Conservation (phyloP, 2,113 vertebrate species). For the Opisthocomus hoazin region DNA sequence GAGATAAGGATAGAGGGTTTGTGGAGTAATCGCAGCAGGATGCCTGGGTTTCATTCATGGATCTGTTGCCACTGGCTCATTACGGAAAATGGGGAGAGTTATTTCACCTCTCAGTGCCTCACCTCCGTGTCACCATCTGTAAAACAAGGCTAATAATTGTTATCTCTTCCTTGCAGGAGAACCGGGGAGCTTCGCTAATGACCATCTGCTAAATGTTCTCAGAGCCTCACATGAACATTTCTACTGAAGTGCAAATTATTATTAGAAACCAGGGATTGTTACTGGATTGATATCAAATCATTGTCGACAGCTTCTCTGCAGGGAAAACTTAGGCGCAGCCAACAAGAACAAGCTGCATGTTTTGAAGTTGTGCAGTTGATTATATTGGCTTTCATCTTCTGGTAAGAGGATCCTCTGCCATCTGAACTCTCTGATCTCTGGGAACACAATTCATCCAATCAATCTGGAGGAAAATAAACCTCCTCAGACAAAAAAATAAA, state of each 20-base stretch:
- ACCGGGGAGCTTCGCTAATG: constrained; percentile 28
- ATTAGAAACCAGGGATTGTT: constrained; percentile 66
- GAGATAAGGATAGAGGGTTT: constrained; percentile 29
- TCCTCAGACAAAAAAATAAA: constrained; percentile 48
- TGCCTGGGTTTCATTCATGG: constrained; percentile 55
- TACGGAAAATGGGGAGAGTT: constrained; percentile 32
- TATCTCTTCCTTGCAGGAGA: constrained; percentile 65
- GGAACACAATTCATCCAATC: constrained; percentile 60
- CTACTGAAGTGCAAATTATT: constrained; percentile 67
- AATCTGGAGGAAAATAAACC: constrained; percentile 59
- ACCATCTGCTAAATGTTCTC: constrained; percentile 61
- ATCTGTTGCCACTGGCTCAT: constrained; percentile 49
- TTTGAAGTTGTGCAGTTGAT: constrained; percentile 69
- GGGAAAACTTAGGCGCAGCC: constrained; percentile 63
- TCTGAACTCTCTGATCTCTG: constrained; percentile 66
- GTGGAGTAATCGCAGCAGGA: constrained; percentile 44
- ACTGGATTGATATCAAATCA: constrained; percentile 67
- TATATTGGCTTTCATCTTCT: constrained; percentile 68
- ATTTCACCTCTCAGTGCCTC: constrained; percentile 57
- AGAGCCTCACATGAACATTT: constrained; percentile 56
- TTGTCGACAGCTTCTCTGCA: constrained; percentile 66
- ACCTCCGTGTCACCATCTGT: constrained; percentile 51
- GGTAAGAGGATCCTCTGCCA: constrained; percentile 64
- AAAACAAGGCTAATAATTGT: constrained; percentile 54
- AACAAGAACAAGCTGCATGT: constrained; percentile 67